Evolutionary conservation across 2,888 invertebrate species (phyloP).

Genomic region (Corythucha ciliata): DNA sequence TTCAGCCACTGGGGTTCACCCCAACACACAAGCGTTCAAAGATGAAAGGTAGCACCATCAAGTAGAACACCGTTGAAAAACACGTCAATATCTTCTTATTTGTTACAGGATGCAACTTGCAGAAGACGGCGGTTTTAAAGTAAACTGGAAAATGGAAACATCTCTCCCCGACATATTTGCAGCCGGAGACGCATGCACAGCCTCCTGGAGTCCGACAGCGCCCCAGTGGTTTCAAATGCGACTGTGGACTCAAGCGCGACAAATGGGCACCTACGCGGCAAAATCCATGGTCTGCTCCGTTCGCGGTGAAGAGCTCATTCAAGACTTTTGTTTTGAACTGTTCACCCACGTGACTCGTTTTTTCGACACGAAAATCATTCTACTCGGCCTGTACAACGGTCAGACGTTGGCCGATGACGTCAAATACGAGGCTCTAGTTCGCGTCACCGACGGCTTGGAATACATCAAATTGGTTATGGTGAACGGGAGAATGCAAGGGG

Average conservation of each 20-base stretch:
- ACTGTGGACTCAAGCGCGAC: constrained; percentile 95
- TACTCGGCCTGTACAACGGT: constrained; percentile 87
- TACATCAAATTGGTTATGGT: constrained; percentile 82
- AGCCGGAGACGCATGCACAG: constrained; percentile 87
- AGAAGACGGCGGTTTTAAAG: constrained; percentile 71
- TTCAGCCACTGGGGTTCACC: constrained; percentile 88
- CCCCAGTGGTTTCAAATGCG: constrained; percentile 90
- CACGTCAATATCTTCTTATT: too few species aligned
- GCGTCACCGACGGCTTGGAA: constrained; percentile 70
- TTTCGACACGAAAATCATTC: constrained; percentile 85
- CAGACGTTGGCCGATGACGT: constrained; percentile 66
- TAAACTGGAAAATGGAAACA: constrained; percentile 80
- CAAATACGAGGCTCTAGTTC: constrained; percentile 70
- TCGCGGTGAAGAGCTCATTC: constrained; percentile 55
- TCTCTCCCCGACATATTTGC: constrained; percentile 72
- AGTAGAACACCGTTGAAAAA: too few species aligned
- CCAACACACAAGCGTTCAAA: constrained; percentile 43
- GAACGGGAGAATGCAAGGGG: constrained; percentile 79
- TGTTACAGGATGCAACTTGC: constrained; percentile 43
- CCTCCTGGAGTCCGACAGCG: constrained; percentile 61
- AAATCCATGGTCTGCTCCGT: constrained; percentile 68
- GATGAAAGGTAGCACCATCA: too few species aligned
- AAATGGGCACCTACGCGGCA: constrained; percentile 93
- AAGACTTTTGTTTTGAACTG: constrained; percentile 95
- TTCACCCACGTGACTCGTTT: constrained; percentile 94